phyloP scores from a whole-genome alignment of 2,797 vertebrate genomes.

The Muscicapa comitata region DNA sequence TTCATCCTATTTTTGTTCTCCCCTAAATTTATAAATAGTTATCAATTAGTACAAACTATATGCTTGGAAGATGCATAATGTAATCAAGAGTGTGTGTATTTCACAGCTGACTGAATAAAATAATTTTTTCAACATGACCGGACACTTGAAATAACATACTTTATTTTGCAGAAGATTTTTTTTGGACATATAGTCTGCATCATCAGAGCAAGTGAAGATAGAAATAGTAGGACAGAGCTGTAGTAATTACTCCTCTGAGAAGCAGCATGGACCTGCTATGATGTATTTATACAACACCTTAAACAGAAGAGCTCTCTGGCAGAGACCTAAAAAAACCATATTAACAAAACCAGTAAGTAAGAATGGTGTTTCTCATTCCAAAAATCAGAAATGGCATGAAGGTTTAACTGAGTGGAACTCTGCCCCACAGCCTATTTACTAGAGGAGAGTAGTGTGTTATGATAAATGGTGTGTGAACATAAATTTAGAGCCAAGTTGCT shows the following conservation, averaged over 20 bases:
- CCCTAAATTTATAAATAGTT: not conserved
- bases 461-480: not conserved
- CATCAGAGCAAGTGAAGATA: not conserved
- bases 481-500: not conserved
- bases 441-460: not conserved
- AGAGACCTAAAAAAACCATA: not conserved
- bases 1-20: not conserved
- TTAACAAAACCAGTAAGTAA: not conserved
- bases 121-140: not conserved
- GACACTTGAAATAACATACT: not conserved
- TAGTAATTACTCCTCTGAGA: not conserved
- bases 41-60: not conserved
- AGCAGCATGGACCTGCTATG: not conserved
- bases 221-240: not conserved
- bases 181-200: not conserved
- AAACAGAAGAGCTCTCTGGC: not conserved
- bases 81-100: not conserved
- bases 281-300: not conserved
- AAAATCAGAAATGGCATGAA: not conserved
- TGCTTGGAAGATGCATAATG: not conserved
- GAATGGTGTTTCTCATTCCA: not conserved
- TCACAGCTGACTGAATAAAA: not conserved
- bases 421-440: not conserved
- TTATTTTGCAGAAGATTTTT: not conserved
- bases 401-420: not conserved